Conservation (phyloP, 2,797 vertebrate species). For the Pteronotus mesoamericanus region DNA sequence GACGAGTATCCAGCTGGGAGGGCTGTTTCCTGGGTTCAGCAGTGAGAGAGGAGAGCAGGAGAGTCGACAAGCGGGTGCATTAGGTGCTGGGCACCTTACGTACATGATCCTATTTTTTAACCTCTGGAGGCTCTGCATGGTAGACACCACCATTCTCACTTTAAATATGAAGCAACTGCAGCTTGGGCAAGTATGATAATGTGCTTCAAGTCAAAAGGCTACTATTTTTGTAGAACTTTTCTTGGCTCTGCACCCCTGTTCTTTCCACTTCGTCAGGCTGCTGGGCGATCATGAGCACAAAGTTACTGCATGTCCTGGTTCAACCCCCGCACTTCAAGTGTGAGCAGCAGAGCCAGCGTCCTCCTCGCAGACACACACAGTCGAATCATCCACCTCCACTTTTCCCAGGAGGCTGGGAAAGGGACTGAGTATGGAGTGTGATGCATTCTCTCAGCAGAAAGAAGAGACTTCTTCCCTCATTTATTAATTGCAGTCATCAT, state of each 20-base stretch:
- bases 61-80: accelerated
- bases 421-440: not conserved
- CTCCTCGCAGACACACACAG: not conserved
- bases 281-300: not conserved
- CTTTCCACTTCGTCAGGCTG: not conserved
- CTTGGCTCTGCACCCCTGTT: not conserved
- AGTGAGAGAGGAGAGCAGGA: accelerated
- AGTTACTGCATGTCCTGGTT: not conserved
- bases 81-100: not conserved
- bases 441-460: not conserved
- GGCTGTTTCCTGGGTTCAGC: not conserved
- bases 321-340: not conserved
- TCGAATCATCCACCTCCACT: too few relatives aligned
- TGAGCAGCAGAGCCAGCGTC: not conserved
- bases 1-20: not conserved
- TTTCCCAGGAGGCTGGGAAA: not conserved
- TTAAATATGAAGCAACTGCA: not conserved
- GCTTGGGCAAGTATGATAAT: not conserved
- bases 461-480: not conserved
- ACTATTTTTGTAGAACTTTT: not conserved
- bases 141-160: not conserved
- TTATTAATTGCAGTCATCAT: not conserved
- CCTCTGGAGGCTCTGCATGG: not conserved
- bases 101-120: not conserved
- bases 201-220: not conserved